Conservation (phyloP, 2,797 vertebrate species). For the Mus minutoides region DNA sequence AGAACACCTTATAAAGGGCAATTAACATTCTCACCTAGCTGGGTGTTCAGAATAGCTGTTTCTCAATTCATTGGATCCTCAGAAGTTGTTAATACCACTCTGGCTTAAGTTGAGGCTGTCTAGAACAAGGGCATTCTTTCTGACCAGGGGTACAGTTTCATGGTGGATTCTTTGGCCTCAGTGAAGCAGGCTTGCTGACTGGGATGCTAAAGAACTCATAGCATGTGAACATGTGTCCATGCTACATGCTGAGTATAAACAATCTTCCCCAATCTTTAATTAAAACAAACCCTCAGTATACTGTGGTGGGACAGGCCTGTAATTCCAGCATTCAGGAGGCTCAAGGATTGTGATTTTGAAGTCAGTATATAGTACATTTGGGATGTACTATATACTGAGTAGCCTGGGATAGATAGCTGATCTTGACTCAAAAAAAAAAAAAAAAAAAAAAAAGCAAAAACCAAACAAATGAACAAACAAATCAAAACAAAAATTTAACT, state of each 20-base stretch:
- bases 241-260: not conserved
- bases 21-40: not conserved
- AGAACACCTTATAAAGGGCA: not conserved
- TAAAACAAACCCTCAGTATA: not conserved
- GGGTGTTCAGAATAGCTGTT: not conserved
- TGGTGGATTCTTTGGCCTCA: not conserved
- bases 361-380: not conserved
- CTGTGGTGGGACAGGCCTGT: not conserved
- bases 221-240: not conserved
- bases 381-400: too few relatives aligned
- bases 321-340: not conserved
- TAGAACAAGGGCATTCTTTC: not conserved
- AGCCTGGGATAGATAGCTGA: not conserved
- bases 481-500: not conserved
- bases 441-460: not conserved
- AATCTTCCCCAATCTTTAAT: not conserved
- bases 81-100: not conserved
- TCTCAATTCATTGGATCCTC: not conserved
- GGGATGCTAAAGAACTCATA: not conserved
- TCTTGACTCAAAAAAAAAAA: not conserved
- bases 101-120: not conserved
- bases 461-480: not conserved
- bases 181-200: not conserved
- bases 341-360: not conserved
- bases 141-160: not conserved